Evolutionary conservation across 2,797 vertebrate species (phyloP), one percentile per base, ranked within the genome.

Genomic region (Poecilia velifera): DNA sequence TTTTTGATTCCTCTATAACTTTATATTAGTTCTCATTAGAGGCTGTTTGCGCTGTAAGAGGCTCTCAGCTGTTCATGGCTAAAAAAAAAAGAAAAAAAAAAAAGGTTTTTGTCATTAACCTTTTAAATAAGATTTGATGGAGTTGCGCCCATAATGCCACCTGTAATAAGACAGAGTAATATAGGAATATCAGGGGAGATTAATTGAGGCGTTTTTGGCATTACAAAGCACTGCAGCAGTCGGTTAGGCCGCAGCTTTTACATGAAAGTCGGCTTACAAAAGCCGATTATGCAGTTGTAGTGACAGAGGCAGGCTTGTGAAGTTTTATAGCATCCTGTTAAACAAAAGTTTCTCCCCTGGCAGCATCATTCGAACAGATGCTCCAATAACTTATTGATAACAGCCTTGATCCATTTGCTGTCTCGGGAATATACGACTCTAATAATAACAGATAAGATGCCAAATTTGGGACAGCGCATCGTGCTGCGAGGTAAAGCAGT

Each of bases 1-100:
- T 82, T 71, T 70, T 82, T 91, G 84, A 70, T 68, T 77, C 22
- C 13, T 70, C 28, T 22, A 10, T 14, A 47, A 22, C 43, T 55
- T 6, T 55, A 4, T 31, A 36, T 16, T n/a, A 59, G 18, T 31
- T 62, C 18, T 75, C 10, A 62, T 31, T 75, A 12, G 31, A 20
- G 6, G 12, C 10, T 45, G 43, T 57, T 41, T 57, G 39, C 6
- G 1, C 13, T 74, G 49, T 1, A 22, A 22, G 39, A n/a, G 41
- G 12, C 34, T 22, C 25, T 45, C 39, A n/a, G 68, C 41, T 71
- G 41, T 28, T 46, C 68, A 45, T 43, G 41, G 4, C 25, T 12
- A 41, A 41, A 22, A 7, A 43, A 43, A 43, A 43, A n/a, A n/a
- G n/a, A n/a, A 43, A 1, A 12, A 45, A 62, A 68, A 10, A 25